phyloP scores from a whole-genome alignment of 2,888 invertebrate species.

The Calameuta pallipes region DNA sequence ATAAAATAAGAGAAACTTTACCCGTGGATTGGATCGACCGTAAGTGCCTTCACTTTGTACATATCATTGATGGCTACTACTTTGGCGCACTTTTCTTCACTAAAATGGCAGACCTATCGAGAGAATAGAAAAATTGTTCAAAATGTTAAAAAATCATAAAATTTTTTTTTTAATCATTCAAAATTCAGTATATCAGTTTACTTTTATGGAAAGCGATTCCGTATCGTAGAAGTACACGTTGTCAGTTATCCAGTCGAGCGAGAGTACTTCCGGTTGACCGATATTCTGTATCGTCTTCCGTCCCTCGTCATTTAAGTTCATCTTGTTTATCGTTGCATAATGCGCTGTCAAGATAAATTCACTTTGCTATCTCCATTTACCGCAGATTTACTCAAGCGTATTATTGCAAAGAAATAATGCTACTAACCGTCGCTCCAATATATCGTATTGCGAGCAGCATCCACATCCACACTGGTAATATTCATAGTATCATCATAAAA shows the following conservation, averaged over 20 bases:
- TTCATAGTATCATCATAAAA: not conserved
- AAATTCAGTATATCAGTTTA: constrained; percentile 13
- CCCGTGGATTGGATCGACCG: constrained; percentile 73
- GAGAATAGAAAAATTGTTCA: not conserved
- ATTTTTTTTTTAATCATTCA: not conserved
- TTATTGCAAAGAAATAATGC: not conserved
- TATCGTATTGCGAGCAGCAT: constrained; percentile 62
- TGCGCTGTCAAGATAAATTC: constrained; percentile 41
- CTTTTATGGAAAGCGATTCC: constrained; percentile 45
- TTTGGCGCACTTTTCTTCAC: constrained; percentile 69
- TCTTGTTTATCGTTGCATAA: constrained; percentile 48
- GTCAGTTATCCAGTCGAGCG: constrained; percentile 80
- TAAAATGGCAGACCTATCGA: constrained; percentile 70
- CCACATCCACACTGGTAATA: constrained; percentile 71
- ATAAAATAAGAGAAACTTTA: constrained; percentile 47
- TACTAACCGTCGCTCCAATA: constrained; percentile 67
- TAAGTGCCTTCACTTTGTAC: constrained; percentile 71
- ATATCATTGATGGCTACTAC: constrained; percentile 69
- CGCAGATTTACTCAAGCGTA: not conserved
- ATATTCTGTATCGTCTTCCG: constrained; percentile 62
- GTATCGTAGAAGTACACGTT: constrained; percentile 77
- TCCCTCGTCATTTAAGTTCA: constrained; percentile 59
- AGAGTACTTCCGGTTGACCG: constrained; percentile 70
- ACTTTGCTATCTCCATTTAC: not conserved
- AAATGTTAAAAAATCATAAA: not conserved